Evolutionary conservation across 2,797 vertebrate genomes (phyloP).

Genomic region (Intellagama lesueurii): DNA sequence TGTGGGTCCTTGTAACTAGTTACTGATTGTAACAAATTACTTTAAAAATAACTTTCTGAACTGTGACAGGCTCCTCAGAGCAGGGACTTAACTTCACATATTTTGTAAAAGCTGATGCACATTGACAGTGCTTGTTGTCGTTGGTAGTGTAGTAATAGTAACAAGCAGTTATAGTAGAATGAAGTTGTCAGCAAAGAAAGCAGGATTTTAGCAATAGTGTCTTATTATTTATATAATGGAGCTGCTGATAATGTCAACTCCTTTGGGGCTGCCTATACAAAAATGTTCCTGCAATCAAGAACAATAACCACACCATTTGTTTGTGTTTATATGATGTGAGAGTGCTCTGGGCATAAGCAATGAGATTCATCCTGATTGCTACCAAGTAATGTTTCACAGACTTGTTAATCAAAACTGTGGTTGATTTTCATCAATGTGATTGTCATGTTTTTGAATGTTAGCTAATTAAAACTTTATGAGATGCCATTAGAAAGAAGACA

Average conservation of each 20-base stretch:
- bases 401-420: slow-evolving; percentile 68
- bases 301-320: slow-evolving; percentile 66
- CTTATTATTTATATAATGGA: neutral
- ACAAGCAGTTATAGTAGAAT: neutral
- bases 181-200: neutral
- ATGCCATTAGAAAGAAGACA: slow-evolving; percentile 59
- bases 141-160: neutral
- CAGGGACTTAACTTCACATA: neutral
- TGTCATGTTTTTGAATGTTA: slow-evolving; percentile 66
- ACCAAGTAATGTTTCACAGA: slow-evolving; percentile 76
- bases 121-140: neutral
- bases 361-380: slow-evolving; percentile 70
- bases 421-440: slow-evolving; percentile 65
- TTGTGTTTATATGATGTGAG: slow-evolving; percentile 69
- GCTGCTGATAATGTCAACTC: slow-evolving; percentile 25
- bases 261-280: slow-evolving; percentile 19
- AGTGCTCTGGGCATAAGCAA: slow-evolving; percentile 64
- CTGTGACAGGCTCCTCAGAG: neutral
- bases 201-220: neutral
- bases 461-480: slow-evolving; percentile 74
- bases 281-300: slow-evolving; percentile 50
- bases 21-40: too few relatives aligned
- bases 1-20: too few relatives aligned
- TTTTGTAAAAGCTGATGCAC: neutral
- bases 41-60: neutral